Conservation (phyloP, 2,797 vertebrate genomes). For the Gallinago nigripennis region DNA sequence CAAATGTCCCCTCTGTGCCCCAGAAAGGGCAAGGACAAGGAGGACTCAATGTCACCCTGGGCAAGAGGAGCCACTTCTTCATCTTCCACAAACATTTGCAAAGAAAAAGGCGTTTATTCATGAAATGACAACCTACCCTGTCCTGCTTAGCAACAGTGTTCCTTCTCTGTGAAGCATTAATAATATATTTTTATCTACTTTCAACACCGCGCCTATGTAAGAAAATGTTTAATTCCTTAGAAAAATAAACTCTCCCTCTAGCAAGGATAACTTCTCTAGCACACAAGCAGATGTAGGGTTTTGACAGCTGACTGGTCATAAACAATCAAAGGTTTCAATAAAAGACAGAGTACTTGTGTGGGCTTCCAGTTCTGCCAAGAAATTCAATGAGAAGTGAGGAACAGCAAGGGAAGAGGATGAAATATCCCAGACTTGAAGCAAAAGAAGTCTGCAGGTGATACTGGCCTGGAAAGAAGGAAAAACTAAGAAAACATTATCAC, state of each 20-base stretch:
- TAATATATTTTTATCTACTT: neutral
- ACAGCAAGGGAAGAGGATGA: neutral
- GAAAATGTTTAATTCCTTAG: neutral
- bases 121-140: neutral
- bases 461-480: neutral
- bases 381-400: neutral
- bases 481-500: neutral
- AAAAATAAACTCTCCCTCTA: neutral
- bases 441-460: neutral
- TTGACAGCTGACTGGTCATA: slow-evolving; percentile 11
- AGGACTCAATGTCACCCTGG: neutral
- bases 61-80: neutral
- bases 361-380: slow-evolving; percentile 11
- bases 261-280: neutral
- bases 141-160: neutral
- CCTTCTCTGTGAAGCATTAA: neutral
- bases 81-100: neutral
- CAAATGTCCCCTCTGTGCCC: neutral
- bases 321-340: neutral
- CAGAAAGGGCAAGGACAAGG: neutral
- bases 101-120: neutral
- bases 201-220: neutral
- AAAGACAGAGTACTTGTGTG: neutral
- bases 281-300: neutral
- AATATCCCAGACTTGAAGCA: neutral